A percentile compares a stretch with the other conserved stretches of the same genome.
Evolutionary conservation across 2,888 invertebrate genomes (phyloP).

Genomic region (Phrixothrix hirtus): DNA sequence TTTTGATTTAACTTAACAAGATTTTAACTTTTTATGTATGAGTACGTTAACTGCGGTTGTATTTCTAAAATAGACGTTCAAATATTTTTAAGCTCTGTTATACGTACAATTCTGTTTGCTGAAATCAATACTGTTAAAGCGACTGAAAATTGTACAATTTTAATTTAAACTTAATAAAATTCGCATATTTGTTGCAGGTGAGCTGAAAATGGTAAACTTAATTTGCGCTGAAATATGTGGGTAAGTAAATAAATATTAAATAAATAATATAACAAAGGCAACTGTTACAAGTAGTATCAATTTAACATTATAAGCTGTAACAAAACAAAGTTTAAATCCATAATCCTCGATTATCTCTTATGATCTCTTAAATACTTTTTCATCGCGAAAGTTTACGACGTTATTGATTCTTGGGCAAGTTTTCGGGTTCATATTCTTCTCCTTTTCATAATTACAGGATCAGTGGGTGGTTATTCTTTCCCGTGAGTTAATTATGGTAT

Average conservation of each 20-base stretch:
- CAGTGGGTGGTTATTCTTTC: constrained; percentile 30
- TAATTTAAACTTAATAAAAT: too few species aligned
- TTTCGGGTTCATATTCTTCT: constrained; percentile 22
- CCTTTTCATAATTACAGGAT: constrained; percentile 25
- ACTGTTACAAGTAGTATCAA: constrained; percentile 10
- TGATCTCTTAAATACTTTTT: constrained; percentile 28
- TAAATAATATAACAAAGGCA: background rate
- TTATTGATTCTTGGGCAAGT: constrained; percentile 26
- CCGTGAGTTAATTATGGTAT: constrained; percentile 30
- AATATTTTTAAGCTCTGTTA: too few species aligned
- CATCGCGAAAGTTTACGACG: constrained; percentile 19
- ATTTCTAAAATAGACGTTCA: too few species aligned
- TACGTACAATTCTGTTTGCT: too few species aligned
- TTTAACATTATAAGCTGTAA: constrained; percentile 11
- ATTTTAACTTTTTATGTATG: too few species aligned
- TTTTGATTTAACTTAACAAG: too few species aligned
- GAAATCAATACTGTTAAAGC: background rate
- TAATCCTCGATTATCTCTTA: constrained; percentile 29
- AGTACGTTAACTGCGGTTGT: too few species aligned
- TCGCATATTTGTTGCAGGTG: too few species aligned
- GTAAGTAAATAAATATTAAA: background rate
- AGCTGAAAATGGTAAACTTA: too few species aligned
- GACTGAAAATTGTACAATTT: background rate
- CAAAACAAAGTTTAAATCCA: constrained; percentile 25
- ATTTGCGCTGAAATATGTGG: too few species aligned